Evolutionary conservation across 2,888 invertebrate species (phyloP).

Genomic region (Tetramorium bicarinatum): DNA sequence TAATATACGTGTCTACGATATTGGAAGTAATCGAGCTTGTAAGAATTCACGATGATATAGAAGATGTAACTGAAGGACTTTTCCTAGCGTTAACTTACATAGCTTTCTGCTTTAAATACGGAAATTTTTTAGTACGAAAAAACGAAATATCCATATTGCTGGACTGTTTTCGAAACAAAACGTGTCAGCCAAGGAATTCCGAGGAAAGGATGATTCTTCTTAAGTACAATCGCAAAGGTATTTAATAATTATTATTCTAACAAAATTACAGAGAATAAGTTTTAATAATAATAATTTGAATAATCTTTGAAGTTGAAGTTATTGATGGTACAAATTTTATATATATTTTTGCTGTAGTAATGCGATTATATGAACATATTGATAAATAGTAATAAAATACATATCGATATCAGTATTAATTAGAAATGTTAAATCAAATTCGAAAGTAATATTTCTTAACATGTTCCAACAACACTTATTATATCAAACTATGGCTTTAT

Average conservation of each 20-base stretch:
- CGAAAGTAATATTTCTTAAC: neutral
- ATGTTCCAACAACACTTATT: neutral
- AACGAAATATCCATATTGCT: conserved; percentile 41
- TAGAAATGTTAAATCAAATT: neutral
- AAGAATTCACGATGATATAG: conserved; percentile 68
- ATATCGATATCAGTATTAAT: neutral
- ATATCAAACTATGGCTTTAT: neutral
- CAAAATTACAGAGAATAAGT: neutral
- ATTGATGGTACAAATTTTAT: neutral
- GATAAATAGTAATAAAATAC: neutral
- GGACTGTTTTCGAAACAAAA: conserved; percentile 38
- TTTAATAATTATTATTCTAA: neutral
- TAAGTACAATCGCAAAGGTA: conserved; percentile 60
- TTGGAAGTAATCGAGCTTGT: conserved; percentile 75
- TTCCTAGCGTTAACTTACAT: conserved; percentile 75
- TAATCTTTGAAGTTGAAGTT: neutral
- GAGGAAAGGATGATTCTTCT: conserved; percentile 45
- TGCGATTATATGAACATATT: neutral
- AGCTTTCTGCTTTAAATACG: conserved; percentile 58
- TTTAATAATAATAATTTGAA: neutral
- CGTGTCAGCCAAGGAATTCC: conserved; percentile 45
- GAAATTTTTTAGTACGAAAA: conserved; percentile 54
- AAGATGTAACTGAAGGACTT: conserved; percentile 75
- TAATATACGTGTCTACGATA: conserved; percentile 72
- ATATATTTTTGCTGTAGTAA: neutral